A percentile compares a stretch with the other conserved stretches of the same genome.
Evolutionary conservation across 2,888 invertebrate genomes (phyloP).

Genomic region (Hartigia nigra): DNA sequence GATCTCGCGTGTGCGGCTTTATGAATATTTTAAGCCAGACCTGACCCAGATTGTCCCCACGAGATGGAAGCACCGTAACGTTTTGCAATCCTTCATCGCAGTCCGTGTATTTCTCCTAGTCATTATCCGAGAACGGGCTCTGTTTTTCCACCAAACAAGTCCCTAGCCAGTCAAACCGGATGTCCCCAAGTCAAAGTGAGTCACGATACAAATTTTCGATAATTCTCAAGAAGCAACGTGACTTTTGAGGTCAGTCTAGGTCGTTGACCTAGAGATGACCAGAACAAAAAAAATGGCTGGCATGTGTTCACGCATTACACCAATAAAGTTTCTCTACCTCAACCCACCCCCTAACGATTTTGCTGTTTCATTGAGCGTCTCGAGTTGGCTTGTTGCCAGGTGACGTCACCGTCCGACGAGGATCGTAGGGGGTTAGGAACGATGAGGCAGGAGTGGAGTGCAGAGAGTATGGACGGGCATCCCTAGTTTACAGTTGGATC

Average conservation of each 20-base stretch:
- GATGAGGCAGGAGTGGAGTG: background rate
- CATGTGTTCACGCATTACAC: conserved; percentile 21
- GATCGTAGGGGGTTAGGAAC: conserved; percentile 14
- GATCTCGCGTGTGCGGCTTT: conserved; percentile 58
- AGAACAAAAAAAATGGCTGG: background rate
- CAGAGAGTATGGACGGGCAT: background rate
- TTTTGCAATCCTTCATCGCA: background rate
- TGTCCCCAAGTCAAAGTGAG: background rate
- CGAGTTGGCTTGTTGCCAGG: conserved; percentile 52
- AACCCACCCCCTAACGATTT: conserved; percentile 33
- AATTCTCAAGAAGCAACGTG: background rate
- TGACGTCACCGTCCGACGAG: conserved; percentile 50
- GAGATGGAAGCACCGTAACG: conserved; percentile 14
- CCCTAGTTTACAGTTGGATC: background rate
- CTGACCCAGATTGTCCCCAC: conserved; percentile 61
- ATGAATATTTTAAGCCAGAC: conserved; percentile 61
- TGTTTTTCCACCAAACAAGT: no score
- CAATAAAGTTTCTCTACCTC: conserved; percentile 20
- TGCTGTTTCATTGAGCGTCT: conserved; percentile 56
- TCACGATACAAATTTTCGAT: background rate
- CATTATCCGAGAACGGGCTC: background rate
- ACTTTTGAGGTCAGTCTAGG: background rate
- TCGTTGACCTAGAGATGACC: background rate
- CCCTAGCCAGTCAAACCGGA: background rate
- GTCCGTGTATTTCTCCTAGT: background rate